Conservation (phyloP, 92 coral and sea anemone species). For the Scolanthus callimorphus region DNA sequence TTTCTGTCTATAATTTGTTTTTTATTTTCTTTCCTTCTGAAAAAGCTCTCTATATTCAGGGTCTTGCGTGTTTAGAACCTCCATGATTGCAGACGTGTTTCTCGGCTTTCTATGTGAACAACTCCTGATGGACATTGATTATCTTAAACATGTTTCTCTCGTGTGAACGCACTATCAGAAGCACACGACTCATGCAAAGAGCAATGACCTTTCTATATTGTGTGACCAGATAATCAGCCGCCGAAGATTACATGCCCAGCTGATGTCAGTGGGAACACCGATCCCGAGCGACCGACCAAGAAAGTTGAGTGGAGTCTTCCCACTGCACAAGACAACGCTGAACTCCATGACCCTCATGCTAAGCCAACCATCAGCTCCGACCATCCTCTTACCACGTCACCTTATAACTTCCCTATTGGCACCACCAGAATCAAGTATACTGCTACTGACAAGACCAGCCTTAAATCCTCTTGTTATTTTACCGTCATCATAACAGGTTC, state of each 20-base stretch:
- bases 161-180: no score
- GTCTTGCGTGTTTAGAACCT: no score
- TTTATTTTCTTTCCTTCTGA: no score
- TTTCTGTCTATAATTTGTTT: no score
- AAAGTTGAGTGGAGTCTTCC: constrained; percentile 65
- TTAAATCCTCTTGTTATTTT: constrained; percentile 61
- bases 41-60: no score
- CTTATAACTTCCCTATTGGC: constrained; percentile 79
- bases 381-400: constrained; percentile 61
- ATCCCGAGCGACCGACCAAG: constrained; percentile 64
- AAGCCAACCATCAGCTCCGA: constrained; percentile 53
- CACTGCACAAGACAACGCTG: constrained; percentile 67
- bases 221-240: constrained; percentile 62
- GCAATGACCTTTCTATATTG: no score
- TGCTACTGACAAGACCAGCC: constrained; percentile 72
- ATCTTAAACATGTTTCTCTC: no score
- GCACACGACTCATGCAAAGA: no score
- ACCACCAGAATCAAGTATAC: constrained; percentile 71
- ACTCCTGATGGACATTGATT: no score
- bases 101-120: no score
- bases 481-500: no score
- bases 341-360: constrained; percentile 72
- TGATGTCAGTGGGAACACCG: constrained; percentile 55
- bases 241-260: constrained; percentile 74
- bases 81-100: no score